A percentile compares a stretch with the other conserved stretches of the same genome.
These are phyloP conservation scores for Drosophila nasuta DNA, from an alignment of 1,140 invertebrate species.

Conservation along the genomic window DNA sequence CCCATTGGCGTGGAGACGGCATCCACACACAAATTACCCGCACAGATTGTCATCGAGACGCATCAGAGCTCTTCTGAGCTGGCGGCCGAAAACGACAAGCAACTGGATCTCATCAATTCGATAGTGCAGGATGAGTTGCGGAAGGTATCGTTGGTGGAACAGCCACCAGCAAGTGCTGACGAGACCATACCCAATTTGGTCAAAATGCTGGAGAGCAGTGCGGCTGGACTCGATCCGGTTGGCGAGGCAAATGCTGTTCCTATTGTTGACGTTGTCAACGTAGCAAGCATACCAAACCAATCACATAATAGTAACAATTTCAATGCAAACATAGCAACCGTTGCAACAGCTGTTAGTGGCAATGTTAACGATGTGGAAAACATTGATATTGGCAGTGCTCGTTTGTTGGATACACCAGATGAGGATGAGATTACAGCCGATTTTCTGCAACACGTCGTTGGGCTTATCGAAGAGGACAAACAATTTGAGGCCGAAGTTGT, in stretches of 20 bases:
- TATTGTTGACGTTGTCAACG: neutral
- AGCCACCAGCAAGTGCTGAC: slow-evolving; percentile 51
- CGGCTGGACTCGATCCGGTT: slow-evolving; percentile 52
- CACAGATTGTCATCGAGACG: slow-evolving; percentile 79
- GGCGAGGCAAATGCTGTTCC: neutral
- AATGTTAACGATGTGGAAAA: slow-evolving; percentile 24
- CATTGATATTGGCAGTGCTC: slow-evolving; percentile 60
- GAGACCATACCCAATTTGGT: slow-evolving; percentile 82
- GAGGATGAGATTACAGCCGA: slow-evolving; percentile 89
- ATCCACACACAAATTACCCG: slow-evolving; percentile 79
- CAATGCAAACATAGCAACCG: slow-evolving; percentile 1
- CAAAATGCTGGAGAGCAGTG: slow-evolving; percentile 82
- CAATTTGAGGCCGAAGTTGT: slow-evolving; percentile 89
- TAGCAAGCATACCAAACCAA: slow-evolving; percentile 3
- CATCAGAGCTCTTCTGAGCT: slow-evolving; percentile 79
- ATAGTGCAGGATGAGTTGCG: slow-evolving; percentile 73
- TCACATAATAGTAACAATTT: slow-evolving; percentile 4
- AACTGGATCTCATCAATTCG: slow-evolving; percentile 83
- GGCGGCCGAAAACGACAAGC: slow-evolving; percentile 79
- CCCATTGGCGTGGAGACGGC: slow-evolving; percentile 73
- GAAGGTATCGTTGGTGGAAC: slow-evolving; percentile 55
- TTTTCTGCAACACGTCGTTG: slow-evolving; percentile 89
- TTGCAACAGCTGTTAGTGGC: neutral
- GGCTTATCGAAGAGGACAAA: slow-evolving; percentile 88
- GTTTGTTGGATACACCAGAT: slow-evolving; percentile 75